Evolutionary conservation across 1,140 invertebrate genomes (phyloP).

Genomic region (Eurosta solidaginis): DNA sequence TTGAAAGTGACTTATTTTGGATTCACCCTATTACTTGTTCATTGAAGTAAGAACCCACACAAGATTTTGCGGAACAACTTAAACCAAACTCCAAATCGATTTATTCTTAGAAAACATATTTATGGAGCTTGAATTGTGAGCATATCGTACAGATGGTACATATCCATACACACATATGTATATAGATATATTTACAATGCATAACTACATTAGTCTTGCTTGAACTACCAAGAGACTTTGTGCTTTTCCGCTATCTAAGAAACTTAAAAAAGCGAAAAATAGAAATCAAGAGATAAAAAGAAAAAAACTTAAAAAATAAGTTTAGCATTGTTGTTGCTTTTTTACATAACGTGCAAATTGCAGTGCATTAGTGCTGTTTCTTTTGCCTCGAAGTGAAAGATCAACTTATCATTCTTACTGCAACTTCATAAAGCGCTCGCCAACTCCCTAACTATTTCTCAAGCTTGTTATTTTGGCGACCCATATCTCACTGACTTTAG

Average conservation of each 20-base stretch:
- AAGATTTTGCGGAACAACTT: slow-evolving; percentile 2
- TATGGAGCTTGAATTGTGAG: not conserved
- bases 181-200: not conserved
- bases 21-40: no score
- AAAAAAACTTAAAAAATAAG: no score
- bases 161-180: not conserved
- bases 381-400: not conserved
- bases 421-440: not conserved
- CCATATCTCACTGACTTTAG: not conserved
- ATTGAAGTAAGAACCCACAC: not conserved
- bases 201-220: no score
- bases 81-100: slow-evolving; percentile 10
- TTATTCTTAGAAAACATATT: slow-evolving; percentile 8
- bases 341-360: not conserved
- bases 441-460: not conserved
- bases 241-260: no score
- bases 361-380: not conserved
- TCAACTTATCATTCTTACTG: not conserved
- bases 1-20: no score
- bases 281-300: no score
- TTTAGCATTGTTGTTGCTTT: not conserved
- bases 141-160: not conserved
- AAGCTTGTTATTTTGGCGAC: not conserved
- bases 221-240: not conserved
- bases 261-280: no score